A percentile compares a stretch with the other conserved stretches of the same genome.
These are phyloP conservation scores for Syngnathus floridae DNA, from an alignment of 2,113 vertebrate species.

Conservation along the genomic window DNA sequence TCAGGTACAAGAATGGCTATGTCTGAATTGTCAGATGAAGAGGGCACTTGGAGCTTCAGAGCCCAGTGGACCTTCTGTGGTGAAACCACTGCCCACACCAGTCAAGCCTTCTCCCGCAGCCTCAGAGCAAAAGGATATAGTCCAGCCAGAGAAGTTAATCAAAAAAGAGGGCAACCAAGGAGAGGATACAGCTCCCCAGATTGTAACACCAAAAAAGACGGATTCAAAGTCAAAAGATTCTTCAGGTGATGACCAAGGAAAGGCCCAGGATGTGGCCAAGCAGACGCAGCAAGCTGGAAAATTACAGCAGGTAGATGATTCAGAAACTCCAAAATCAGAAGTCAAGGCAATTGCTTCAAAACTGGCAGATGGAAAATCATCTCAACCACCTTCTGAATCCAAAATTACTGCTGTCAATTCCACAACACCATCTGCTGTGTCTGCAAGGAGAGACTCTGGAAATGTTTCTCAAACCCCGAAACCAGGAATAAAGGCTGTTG, in stretches of 20 bases:
- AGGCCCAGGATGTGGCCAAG: slow-evolving; percentile 37
- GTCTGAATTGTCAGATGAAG: slow-evolving; percentile 90
- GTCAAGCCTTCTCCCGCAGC: slow-evolving; percentile 39
- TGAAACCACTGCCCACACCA: slow-evolving; percentile 49
- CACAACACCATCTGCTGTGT: background rate
- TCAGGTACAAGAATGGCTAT: slow-evolving; percentile 82
- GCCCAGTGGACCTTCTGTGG: slow-evolving; percentile 37
- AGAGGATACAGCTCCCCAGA: slow-evolving; percentile 40
- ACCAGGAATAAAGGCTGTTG: slow-evolving; percentile 50
- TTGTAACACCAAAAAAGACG: slow-evolving; percentile 26
- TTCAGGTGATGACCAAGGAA: slow-evolving; percentile 6
- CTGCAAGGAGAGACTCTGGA: slow-evolving; percentile 68
- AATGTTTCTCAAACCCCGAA: slow-evolving; percentile 26
- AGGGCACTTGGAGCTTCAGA: slow-evolving; percentile 76
- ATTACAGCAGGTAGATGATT: slow-evolving; percentile 18
- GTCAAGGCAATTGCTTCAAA: background rate
- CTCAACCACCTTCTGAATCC: background rate
- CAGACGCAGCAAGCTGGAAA: slow-evolving; percentile 55
- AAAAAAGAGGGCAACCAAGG: slow-evolving; percentile 43
- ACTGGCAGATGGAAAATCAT: background rate
- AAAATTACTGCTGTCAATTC: background rate
- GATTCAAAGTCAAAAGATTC: slow-evolving; percentile 18
- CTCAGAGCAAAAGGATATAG: slow-evolving; percentile 24
- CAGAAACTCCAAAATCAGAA: background rate
- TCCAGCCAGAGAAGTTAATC: slow-evolving; percentile 33